These are phyloP conservation scores for Acanthurus tractus DNA, from an alignment of 2,797 vertebrate genomes.

Conservation along the genomic window DNA sequence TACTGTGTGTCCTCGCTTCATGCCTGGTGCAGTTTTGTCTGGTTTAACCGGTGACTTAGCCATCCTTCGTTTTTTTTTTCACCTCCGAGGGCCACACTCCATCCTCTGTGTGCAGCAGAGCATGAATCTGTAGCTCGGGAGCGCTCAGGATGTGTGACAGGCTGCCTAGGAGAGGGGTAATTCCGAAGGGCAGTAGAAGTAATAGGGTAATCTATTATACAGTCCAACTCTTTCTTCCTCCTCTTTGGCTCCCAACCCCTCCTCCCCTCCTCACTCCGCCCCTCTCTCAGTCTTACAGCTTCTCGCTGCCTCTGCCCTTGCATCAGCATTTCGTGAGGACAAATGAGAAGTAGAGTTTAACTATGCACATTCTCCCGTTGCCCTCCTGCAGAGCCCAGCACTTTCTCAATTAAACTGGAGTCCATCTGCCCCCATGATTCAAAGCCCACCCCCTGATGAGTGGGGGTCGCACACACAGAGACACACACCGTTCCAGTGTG, in stretches of 20 bases:
- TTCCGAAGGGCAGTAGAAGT: conserved; percentile 83
- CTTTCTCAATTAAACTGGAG: conserved; percentile 82
- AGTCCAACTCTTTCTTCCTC: conserved; percentile 72
- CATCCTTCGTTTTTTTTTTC: conserved; percentile 52
- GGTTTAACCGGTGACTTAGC: conserved; percentile 45
- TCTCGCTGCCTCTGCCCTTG: conserved; percentile 76
- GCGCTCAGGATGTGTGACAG: conserved; percentile 68
- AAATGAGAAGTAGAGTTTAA: conserved; percentile 84
- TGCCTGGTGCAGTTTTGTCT: conserved; percentile 47
- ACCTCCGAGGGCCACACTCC: conserved; percentile 67
- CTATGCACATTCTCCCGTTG: conserved; percentile 77
- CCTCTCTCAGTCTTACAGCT: conserved; percentile 16
- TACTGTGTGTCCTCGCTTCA: conserved; percentile 41
- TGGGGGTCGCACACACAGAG: conserved; percentile 7
- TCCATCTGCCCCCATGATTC: conserved; percentile 69
- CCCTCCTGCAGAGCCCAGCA: conserved; percentile 83
- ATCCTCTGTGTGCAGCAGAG: conserved; percentile 69
- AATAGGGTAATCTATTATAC: conserved; percentile 89
- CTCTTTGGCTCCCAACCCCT: conserved; percentile 23
- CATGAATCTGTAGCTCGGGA: conserved; percentile 68
- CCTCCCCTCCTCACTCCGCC: conserved; percentile 10
- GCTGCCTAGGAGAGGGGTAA: conserved; percentile 72
- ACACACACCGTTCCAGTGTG: conserved; percentile 24
- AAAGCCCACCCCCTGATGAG: conserved; percentile 46
- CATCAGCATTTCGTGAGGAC: conserved; percentile 86